Conservation (phyloP, 2,113 vertebrate genomes). For the Ptyas mucosa region DNA sequence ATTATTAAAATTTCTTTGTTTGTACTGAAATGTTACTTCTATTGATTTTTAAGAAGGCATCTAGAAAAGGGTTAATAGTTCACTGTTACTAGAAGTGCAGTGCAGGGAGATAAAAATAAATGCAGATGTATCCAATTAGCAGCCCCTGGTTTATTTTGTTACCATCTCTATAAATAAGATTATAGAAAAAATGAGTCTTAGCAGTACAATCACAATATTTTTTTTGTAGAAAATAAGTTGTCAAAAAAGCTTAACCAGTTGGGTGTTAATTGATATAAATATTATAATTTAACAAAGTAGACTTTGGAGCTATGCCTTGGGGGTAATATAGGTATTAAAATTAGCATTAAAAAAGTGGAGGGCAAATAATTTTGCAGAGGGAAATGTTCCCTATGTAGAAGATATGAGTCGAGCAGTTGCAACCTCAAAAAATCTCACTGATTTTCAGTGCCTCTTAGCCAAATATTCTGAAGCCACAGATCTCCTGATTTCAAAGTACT, state of each 20-base stretch:
- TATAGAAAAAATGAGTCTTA: background rate
- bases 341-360: background rate
- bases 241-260: background rate
- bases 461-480: background rate
- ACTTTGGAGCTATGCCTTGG: background rate
- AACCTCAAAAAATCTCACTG: background rate
- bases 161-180: background rate
- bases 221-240: background rate
- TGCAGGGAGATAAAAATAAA: background rate
- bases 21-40: background rate
- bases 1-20: background rate
- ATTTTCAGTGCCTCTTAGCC: background rate
- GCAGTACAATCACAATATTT: background rate
- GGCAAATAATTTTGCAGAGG: background rate
- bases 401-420: background rate
- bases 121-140: background rate
- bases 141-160: background rate
- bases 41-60: background rate
- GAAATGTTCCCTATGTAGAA: background rate
- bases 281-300: background rate
- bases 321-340: background rate
- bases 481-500: background rate
- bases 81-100: background rate
- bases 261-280: background rate
- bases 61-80: background rate